Percentiles rank a stretch among this genome's conserved stretches.
Evolutionary conservation across 1,140 invertebrate species (phyloP).

Genomic region (Cydia pomonella): DNA sequence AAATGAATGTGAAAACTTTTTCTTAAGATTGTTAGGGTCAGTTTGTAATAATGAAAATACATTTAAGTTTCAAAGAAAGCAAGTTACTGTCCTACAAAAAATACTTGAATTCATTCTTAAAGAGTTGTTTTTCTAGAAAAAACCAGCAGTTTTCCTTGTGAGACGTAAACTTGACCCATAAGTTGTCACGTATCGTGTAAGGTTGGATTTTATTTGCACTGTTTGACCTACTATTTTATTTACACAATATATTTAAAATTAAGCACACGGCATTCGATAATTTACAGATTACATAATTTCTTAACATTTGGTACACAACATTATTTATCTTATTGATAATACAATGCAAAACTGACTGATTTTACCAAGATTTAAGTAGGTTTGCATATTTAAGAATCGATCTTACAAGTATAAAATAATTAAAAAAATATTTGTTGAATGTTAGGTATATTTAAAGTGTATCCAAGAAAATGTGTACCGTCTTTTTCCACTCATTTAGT

Average conservation of each 20-base stretch:
- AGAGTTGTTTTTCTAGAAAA: not conserved
- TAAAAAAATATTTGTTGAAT: not conserved
- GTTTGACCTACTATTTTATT: not conserved
- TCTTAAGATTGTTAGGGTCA: conserved; percentile 3
- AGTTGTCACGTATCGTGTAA: conserved; percentile 16
- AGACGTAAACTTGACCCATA: not conserved
- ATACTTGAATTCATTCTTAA: not conserved
- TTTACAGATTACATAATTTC: not conserved
- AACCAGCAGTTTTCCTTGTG: not conserved
- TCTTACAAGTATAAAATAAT: too few relatives aligned
- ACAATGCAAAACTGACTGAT: not conserved
- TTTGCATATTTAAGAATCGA: too few relatives aligned
- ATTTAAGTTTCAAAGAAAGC: not conserved
- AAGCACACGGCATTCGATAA: not conserved
- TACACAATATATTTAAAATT: conserved; percentile 1
- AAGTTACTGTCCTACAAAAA: not conserved
- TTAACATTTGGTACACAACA: not conserved
- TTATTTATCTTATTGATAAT: not conserved
- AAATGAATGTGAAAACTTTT: conserved; percentile 12
- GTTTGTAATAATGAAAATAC: not conserved
- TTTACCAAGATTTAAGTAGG: not conserved
- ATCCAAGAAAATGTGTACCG: not conserved
- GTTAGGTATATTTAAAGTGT: not conserved
- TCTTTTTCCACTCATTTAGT: too few relatives aligned
- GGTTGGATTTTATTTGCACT: conserved; percentile 6